A percentile compares a stretch with the other conserved stretches of the same genome.
Evolutionary conservation across 2,888 invertebrate genomes (phyloP).

Genomic region (Ophraella communa): DNA sequence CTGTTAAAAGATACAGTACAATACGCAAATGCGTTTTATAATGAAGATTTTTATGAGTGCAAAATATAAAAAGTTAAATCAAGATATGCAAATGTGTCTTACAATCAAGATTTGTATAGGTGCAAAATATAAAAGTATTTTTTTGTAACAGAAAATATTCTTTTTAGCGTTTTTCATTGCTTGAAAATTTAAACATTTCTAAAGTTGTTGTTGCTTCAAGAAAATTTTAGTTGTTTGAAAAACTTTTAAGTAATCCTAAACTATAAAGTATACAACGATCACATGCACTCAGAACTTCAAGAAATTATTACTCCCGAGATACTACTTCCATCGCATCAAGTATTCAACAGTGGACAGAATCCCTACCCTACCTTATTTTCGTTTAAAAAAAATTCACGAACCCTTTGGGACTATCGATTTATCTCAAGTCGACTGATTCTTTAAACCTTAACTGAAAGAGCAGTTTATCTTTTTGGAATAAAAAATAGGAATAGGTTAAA

Average conservation of each 20-base stretch:
- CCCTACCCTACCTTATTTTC: slow-evolving; percentile 3
- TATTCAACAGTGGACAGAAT: slow-evolving; percentile 38
- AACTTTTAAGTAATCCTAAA: background rate
- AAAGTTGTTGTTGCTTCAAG: no score
- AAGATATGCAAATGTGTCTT: no score
- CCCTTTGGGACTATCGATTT: background rate
- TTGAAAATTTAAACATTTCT: no score
- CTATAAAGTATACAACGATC: slow-evolving; percentile 33
- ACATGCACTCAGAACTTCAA: slow-evolving; percentile 43
- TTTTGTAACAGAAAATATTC: no score
- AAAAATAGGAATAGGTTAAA: background rate
- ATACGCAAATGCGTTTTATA: no score
- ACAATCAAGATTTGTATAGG: no score
- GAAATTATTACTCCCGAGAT: slow-evolving; percentile 42
- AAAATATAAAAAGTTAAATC: no score
- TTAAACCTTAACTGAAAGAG: background rate
- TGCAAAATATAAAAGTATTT: no score
- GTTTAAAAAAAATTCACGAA: background rate
- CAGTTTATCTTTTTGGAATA: background rate
- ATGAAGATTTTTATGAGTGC: no score
- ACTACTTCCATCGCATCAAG: slow-evolving; percentile 41
- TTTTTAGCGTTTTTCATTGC: no score
- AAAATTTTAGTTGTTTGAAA: no score
- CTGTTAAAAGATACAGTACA: no score
- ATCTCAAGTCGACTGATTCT: background rate